phyloP scores from a whole-genome alignment of 2,797 vertebrate genomes.

The Cottoperca gobio region DNA sequence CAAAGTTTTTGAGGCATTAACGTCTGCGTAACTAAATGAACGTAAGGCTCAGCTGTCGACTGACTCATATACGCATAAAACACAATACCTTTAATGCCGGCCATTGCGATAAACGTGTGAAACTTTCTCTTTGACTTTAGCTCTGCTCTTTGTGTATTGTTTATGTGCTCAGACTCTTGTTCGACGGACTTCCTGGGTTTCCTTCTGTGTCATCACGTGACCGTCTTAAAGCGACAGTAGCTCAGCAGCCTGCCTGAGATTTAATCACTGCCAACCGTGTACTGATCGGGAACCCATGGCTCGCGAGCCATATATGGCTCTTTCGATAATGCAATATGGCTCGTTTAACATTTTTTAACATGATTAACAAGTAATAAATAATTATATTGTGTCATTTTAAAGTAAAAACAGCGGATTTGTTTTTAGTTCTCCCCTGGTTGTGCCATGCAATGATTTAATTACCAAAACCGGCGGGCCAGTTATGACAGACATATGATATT shows the following conservation, averaged over 20 bases:
- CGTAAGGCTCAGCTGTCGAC: rapidly evolving
- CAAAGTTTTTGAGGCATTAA: conserved; percentile 19
- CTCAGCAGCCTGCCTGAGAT: neutral
- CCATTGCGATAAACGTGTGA: conserved; percentile 66
- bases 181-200: conserved; percentile 73
- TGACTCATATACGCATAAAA: rapidly evolving
- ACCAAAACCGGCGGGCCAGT: no score
- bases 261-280: neutral
- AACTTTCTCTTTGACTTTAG: conserved; percentile 15
- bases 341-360: no score
- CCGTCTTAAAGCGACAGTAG: conserved; percentile 78
- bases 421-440: no score
- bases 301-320: no score
- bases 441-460: no score
- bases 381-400: no score
- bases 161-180: conserved; percentile 45
- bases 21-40: neutral
- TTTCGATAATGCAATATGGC: no score
- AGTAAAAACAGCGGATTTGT: no score
- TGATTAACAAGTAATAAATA: no score
- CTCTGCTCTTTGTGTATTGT: conserved; percentile 64
- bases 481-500: no score
- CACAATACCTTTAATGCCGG: conserved; percentile 85
- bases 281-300: no score
- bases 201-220: conserved; percentile 56